Percentiles rank a stretch among this genome's conserved stretches.
These are phyloP conservation scores for Recurvirostra avosetta DNA, from an alignment of 2,113 vertebrate genomes.

Conservation along the genomic window DNA sequence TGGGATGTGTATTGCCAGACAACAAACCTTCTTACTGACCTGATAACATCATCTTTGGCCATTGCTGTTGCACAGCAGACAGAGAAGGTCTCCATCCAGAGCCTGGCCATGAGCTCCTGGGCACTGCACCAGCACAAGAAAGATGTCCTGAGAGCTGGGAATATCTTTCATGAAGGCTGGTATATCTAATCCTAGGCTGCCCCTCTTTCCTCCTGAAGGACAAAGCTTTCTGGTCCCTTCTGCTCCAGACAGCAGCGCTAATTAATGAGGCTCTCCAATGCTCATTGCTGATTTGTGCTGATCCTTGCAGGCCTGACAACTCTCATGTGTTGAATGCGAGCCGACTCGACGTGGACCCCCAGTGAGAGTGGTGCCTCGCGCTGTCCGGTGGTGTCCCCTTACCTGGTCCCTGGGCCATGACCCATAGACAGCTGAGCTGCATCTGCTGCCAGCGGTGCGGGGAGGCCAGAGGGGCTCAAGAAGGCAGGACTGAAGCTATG, in stretches of 20 bases:
- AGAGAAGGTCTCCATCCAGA: not conserved
- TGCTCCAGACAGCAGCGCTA: not conserved
- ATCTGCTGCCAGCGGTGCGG: not conserved
- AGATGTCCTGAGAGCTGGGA: not conserved
- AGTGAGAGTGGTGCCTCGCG: accelerated
- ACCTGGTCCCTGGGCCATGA: not conserved
- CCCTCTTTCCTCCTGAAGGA: not conserved
- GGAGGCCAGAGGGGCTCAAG: not conserved
- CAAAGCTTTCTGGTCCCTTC: not conserved
- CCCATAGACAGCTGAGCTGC: not conserved
- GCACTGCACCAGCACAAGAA: not conserved
- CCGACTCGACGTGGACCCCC: not conserved
- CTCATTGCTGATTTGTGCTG: accelerated
- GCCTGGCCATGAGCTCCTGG: not conserved
- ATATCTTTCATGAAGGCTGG: not conserved
- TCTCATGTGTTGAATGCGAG: not conserved
- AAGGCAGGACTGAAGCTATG: not conserved
- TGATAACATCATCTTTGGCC: not conserved
- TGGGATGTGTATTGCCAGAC: not conserved
- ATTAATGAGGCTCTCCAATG: not conserved
- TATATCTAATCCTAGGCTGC: not conserved
- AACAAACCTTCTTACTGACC: not conserved
- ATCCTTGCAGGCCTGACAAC: not conserved
- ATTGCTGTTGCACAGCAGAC: not conserved
- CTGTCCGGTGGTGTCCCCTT: not conserved